Base-by-base conservation (phyloP, 2,113 vertebrate species). In the Ascaphus truei region DNA sequence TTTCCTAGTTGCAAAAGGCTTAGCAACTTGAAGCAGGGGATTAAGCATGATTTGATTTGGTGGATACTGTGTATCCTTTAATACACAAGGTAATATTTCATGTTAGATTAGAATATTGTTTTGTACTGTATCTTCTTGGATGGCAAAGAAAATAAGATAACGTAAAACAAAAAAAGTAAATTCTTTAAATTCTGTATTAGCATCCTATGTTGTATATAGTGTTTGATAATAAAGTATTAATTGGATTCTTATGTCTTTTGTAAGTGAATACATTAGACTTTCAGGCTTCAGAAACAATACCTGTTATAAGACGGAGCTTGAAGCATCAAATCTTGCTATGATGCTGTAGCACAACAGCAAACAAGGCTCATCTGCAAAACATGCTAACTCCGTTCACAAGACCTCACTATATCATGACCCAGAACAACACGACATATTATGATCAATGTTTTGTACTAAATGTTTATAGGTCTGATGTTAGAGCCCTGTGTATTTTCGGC, bases 151-250 rank as follows among this genome's bases (percentile, higher is more conserved):
- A 83, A 84, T 82, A 84, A 87, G 79, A 75, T 43, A 86, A 92
- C 84, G 93, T 85, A 90, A 73, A 93, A 87, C 85, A 88, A 88
- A 81, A 78, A 77, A 74, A 65, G 76, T 81, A 73, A 83, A 83
- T 90, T 92, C 88, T 85, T 92, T 90, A 89, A 90, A 92, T 88
- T 90, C 88, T 92, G 90, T 92, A 92, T 91, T 92, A 91, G 90
- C 84, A 86, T 89, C 77, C 88, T 93, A 90, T 95, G 95, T 94
- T 99, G 97, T 99, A 99, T 92, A 99, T 99, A 98, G 91, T 99
- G 94, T 99, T 99, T 98, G 96, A 98, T 99, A 99, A 96, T 95
- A 97, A 98, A 96, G 89, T 96, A 96, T 98, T 98, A 89, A 99
- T 98, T 99, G 96, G 93, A 94, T 98, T 98, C 92, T 92, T 95